Conservation (phyloP, 2,113 vertebrate genomes). For the Myrmecophaga tridactyla region DNA sequence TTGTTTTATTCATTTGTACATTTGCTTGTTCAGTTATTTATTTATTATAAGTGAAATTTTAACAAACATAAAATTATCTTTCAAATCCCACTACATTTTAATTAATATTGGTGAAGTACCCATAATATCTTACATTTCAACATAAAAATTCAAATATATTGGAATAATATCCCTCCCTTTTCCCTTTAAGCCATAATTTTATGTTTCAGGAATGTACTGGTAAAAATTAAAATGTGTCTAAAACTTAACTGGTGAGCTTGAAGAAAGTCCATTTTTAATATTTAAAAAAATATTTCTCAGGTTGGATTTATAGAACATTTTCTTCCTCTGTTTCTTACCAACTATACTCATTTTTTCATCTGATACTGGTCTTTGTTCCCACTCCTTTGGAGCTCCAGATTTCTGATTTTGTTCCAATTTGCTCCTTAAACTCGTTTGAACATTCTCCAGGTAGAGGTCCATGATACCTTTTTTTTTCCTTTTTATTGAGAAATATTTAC, state of each 20-base stretch:
- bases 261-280: background rate
- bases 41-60: background rate
- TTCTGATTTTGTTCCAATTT: background rate
- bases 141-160: background rate
- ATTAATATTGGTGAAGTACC: background rate
- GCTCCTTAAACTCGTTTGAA: background rate
- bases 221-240: background rate
- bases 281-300: background rate
- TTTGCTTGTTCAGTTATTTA: background rate
- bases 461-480: too few species aligned
- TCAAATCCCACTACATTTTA: background rate
- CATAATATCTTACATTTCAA: background rate
- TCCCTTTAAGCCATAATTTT: background rate
- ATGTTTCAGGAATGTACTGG: background rate
- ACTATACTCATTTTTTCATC: background rate
- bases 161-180: background rate
- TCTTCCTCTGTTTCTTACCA: too few species aligned
- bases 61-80: background rate
- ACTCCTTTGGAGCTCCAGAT: background rate
- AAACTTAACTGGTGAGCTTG: background rate
- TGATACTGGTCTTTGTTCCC: background rate
- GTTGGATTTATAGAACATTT: background rate
- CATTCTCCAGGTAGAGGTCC: background rate
- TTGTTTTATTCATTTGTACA: background rate
- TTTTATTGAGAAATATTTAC: too few species aligned